Percentiles rank a stretch among this genome's conserved stretches.
Conservation (phyloP, 2,113 vertebrate genomes). For the Catagonus wagneri region DNA sequence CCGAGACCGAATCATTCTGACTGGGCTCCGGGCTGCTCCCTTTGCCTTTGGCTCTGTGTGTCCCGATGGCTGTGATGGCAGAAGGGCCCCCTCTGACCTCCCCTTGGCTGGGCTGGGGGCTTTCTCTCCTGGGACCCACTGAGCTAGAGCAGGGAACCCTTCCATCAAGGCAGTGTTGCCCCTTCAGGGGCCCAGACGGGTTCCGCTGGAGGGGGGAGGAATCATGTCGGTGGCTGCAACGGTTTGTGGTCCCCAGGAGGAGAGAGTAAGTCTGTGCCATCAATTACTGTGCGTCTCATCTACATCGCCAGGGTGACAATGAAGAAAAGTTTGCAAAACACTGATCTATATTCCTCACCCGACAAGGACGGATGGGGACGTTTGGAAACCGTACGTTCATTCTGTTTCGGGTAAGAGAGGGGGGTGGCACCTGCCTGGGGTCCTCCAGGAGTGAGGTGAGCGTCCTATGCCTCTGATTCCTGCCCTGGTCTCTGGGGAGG, state of each 20-base stretch:
- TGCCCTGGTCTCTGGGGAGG: neutral
- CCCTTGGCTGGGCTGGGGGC: neutral
- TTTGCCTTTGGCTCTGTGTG: neutral
- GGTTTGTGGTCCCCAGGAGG: neutral
- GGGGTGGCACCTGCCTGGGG: neutral
- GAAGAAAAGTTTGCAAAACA: neutral
- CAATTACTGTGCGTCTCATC: fast-evolving
- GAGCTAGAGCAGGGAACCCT: neutral
- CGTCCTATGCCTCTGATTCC: neutral
- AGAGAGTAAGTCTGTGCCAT: neutral
- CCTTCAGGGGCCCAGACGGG: fast-evolving
- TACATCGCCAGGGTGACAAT: neutral
- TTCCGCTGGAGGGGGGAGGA: neutral
- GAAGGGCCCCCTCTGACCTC: neutral
- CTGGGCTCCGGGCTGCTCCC: neutral
- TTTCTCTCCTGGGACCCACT: neutral
- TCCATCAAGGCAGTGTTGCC: neutral
- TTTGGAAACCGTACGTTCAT: too few species aligned
- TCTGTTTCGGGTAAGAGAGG: neutral
- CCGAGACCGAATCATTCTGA: neutral
- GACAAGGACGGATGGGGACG: fast-evolving
- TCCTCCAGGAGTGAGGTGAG: neutral
- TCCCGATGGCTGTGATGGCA: neutral
- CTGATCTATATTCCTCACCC: fast-evolving
- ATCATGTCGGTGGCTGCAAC: neutral